A percentile compares a stretch with the other conserved stretches of the same genome.
Conservation (phyloP, 2,888 invertebrate species). For the Calameuta pallipes region DNA sequence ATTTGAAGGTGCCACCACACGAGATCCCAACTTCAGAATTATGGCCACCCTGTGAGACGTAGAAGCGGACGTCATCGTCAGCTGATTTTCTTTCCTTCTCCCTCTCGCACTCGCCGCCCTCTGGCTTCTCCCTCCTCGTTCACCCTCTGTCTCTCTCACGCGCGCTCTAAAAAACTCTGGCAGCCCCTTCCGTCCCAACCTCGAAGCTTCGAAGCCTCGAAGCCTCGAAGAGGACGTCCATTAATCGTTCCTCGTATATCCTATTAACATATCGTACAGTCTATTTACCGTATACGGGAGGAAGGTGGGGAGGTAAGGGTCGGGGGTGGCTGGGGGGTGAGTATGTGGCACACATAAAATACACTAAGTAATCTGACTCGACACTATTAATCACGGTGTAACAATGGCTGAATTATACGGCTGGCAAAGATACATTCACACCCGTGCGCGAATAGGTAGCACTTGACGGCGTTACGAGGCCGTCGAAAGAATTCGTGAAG, state of each 20-base stretch:
- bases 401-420: background rate
- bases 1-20: no score
- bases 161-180: slow-evolving; percentile 10
- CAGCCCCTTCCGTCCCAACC: background rate
- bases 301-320: background rate
- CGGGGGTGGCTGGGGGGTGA: background rate
- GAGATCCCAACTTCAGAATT: no score
- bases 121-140: slow-evolving; percentile 1
- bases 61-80: background rate
- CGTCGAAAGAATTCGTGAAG: background rate
- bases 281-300: background rate
- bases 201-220: background rate
- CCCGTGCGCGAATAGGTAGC: background rate
- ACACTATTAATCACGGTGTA: background rate
- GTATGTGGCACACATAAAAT: background rate
- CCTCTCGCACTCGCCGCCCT: background rate
- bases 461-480: background rate
- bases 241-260: slow-evolving; percentile 1
- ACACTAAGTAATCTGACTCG: background rate
- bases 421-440: background rate
- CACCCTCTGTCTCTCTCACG: background rate
- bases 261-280: slow-evolving; percentile 6
- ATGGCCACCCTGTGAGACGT: background rate
- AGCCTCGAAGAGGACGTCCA: background rate
- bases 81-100: slow-evolving; percentile 13